phyloP scores from a whole-genome alignment of 2,113 vertebrate species.

The Lycaon pictus region DNA sequence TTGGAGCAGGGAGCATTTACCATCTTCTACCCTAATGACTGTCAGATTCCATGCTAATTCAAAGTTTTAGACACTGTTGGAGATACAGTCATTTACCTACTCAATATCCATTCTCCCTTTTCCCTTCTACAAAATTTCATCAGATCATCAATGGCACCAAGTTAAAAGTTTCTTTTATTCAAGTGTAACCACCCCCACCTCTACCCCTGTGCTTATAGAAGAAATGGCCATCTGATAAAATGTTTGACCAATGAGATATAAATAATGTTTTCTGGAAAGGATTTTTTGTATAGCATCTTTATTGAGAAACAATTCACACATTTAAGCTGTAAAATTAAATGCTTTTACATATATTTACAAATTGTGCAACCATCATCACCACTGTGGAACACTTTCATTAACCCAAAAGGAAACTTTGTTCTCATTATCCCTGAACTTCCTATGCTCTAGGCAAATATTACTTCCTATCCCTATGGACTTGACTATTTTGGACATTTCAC shows the following conservation, averaged over 20 bases:
- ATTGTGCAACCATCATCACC: background rate
- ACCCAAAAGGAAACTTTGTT: background rate
- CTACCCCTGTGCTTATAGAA: background rate
- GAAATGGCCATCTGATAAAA: background rate
- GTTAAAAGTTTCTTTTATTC: background rate
- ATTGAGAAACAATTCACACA: background rate
- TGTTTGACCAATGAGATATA: background rate
- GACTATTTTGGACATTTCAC: background rate
- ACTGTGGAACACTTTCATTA: background rate
- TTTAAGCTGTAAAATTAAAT: slow-evolving; percentile 12
- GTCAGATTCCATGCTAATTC: background rate
- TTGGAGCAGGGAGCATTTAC: background rate
- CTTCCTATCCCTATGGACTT: background rate
- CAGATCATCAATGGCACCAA: background rate
- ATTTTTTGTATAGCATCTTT: background rate
- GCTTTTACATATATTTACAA: background rate
- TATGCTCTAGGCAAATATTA: background rate
- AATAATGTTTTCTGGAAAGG: background rate
- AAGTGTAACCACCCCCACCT: background rate
- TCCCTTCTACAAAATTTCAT: background rate
- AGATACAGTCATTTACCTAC: too few species aligned
- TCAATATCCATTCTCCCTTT: background rate
- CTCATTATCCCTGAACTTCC: background rate
- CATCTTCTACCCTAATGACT: background rate
- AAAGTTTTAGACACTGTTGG: background rate